A percentile compares a stretch with the other conserved stretches of the same genome.
Evolutionary conservation across 1,140 invertebrate genomes (phyloP).

Genomic region (Drosophila suzukii): DNA sequence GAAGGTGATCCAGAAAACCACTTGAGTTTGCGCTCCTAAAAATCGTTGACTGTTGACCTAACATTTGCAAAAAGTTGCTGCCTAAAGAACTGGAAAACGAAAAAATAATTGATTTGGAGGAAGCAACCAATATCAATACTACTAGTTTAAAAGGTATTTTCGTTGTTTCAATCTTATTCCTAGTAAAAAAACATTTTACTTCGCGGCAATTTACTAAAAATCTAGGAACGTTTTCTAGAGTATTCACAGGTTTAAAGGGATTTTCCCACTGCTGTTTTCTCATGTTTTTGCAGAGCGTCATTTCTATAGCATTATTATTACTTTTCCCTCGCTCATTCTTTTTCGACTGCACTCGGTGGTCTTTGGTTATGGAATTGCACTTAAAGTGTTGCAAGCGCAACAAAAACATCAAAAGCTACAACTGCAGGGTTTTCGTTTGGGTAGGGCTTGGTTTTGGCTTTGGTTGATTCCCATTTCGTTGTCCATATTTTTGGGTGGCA

Average conservation of each 20-base stretch:
- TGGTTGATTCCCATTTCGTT: constrained; percentile 7
- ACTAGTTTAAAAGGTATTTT: too few relatives aligned
- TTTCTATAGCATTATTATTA: constrained; percentile 52
- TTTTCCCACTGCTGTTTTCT: constrained; percentile 1
- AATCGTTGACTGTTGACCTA: too few relatives aligned
- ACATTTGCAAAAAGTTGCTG: too few relatives aligned
- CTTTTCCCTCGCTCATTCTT: constrained; percentile 3
- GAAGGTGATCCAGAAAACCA: neutral
- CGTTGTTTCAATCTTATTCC: too few relatives aligned
- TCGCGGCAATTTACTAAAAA: neutral
- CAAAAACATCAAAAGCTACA: neutral
- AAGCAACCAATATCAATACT: too few relatives aligned
- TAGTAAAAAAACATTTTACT: neutral
- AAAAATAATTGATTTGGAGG: too few relatives aligned
- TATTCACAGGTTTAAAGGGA: neutral
- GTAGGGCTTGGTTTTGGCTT: neutral
- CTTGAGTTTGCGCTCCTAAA: too few relatives aligned
- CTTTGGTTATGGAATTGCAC: constrained; percentile 80
- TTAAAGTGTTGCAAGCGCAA: constrained; percentile 68
- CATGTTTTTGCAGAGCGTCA: constrained; percentile 58
- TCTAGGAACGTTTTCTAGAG: constrained; percentile 3
- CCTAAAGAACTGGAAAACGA: too few relatives aligned
- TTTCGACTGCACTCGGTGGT: constrained; percentile 31
- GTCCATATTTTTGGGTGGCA: constrained; percentile 55
- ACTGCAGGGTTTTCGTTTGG: constrained; percentile 17